A percentile compares a stretch with the other conserved stretches of the same genome.
These are phyloP conservation scores for Drosophila ananassae DNA, from an alignment of 1,140 invertebrate species.

Conservation along the genomic window DNA sequence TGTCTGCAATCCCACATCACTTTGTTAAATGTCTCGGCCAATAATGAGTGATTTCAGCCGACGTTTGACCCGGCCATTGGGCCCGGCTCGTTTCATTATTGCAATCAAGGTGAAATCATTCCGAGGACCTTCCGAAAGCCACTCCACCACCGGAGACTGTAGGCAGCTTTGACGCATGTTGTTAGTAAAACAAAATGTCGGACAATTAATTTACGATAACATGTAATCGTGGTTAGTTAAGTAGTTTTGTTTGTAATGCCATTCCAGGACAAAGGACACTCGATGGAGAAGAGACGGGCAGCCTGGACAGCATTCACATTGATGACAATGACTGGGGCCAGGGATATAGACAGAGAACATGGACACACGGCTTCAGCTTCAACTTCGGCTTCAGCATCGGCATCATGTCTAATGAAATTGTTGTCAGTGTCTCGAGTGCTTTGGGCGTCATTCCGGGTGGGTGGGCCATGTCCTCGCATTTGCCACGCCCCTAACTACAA, in stretches of 20 bases:
- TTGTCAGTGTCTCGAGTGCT: slow-evolving; percentile 53
- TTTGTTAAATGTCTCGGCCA: neutral
- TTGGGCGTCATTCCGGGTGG: slow-evolving; percentile 20
- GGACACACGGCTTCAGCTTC: slow-evolving; percentile 18
- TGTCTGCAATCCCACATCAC: neutral
- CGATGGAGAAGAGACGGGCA: slow-evolving; percentile 2
- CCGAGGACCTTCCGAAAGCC: neutral
- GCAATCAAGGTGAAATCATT: slow-evolving; percentile 23
- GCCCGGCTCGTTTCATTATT: slow-evolving; percentile 7
- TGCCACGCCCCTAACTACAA: slow-evolving; percentile 12
- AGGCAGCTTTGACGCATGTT: slow-evolving; percentile 58
- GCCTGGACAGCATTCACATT: slow-evolving; percentile 51
- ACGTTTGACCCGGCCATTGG: neutral
- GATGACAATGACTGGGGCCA: slow-evolving; percentile 50
- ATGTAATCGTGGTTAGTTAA: slow-evolving; percentile 81
- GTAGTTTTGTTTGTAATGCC: slow-evolving; percentile 81
- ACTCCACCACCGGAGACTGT: neutral
- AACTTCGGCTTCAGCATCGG: neutral
- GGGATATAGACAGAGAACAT: slow-evolving; percentile 18
- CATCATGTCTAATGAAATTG: slow-evolving; percentile 78
- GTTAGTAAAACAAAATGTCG: slow-evolving; percentile 77
- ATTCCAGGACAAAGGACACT: slow-evolving; percentile 43
- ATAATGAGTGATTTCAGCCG: slow-evolving; percentile 2
- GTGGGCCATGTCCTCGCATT: slow-evolving; percentile 1
- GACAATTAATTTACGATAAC: slow-evolving; percentile 81